Percentiles rank a stretch among this genome's conserved stretches.
These are phyloP conservation scores for Omphaloscelis lunosa DNA, from an alignment of 2,888 invertebrate species.

Conservation along the genomic window DNA sequence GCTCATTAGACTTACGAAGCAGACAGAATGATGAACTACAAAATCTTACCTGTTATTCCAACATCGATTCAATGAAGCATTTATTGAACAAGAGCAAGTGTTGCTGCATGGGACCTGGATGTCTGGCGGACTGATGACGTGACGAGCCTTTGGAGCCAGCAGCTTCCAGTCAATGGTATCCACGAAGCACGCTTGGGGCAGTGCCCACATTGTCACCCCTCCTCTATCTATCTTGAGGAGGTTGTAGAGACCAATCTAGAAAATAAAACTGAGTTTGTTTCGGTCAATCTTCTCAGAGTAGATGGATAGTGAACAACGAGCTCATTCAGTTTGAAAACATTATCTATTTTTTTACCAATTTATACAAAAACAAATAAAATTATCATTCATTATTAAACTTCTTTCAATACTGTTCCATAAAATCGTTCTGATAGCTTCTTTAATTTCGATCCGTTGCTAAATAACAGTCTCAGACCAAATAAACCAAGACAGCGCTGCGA, in stretches of 20 bases:
- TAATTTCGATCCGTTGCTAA: no score
- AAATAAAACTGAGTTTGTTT: constrained; percentile 1
- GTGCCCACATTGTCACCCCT: constrained; percentile 94
- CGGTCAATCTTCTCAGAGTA: background rate
- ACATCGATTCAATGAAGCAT: constrained; percentile 77
- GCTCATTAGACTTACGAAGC: background rate
- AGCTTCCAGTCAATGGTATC: constrained; percentile 86
- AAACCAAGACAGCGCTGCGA: no score
- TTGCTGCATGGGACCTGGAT: constrained; percentile 72
- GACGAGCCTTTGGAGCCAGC: constrained; percentile 80
- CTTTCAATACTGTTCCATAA: no score
- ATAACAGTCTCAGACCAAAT: no score
- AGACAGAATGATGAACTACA: background rate
- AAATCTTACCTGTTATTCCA: constrained; percentile 82
- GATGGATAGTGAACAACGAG: background rate
- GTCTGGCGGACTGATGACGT: constrained; percentile 77
- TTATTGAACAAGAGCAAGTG: constrained; percentile 76
- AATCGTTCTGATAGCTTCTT: no score
- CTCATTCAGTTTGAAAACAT: background rate
- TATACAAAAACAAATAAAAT: background rate
- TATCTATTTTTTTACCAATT: background rate
- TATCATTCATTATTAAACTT: background rate
- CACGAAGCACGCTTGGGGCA: constrained; percentile 94
- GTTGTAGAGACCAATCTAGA: constrained; percentile 93
- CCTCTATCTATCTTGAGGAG: constrained; percentile 95